A percentile compares a stretch with the other conserved stretches of the same genome.
phyloP scores from a whole-genome alignment of 2,888 invertebrate genomes.

The Drosophila tripunctata region DNA sequence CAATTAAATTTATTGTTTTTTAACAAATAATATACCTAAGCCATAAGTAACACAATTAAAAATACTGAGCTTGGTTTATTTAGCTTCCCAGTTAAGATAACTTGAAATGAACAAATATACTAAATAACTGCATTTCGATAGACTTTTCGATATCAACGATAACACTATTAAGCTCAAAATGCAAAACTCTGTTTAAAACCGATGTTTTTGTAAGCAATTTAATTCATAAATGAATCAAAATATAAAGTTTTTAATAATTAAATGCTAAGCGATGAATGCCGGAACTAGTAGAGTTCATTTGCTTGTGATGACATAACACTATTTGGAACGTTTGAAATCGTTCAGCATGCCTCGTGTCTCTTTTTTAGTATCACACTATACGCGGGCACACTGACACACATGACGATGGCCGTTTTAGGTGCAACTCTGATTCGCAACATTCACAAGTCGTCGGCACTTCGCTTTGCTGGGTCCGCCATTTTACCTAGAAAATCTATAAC shows the following conservation, averaged over 20 bases:
- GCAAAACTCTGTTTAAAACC: not conserved
- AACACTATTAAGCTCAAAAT: not conserved
- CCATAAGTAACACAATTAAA: too few species aligned
- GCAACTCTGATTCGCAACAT: constrained; percentile 79
- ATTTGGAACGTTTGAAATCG: constrained; percentile 20
- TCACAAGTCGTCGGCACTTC: constrained; percentile 68
- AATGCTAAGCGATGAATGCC: not conserved
- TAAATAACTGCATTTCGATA: not conserved
- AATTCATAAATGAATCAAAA: not conserved
- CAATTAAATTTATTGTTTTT: too few species aligned
- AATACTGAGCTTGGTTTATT: too few species aligned
- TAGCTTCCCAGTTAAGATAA: too few species aligned
- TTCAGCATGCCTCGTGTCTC: constrained; percentile 30
- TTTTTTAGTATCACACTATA: constrained; percentile 33
- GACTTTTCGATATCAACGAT: not conserved
- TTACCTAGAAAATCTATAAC: constrained; percentile 77
- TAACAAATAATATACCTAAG: too few species aligned
- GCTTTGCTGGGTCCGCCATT: constrained; percentile 73
- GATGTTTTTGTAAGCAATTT: not conserved
- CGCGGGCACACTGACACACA: constrained; percentile 52
- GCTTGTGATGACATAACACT: constrained; percentile 42
- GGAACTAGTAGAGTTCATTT: constrained; percentile 24
- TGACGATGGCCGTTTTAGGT: constrained; percentile 72
- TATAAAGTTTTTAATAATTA: not conserved
- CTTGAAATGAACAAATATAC: not conserved